Conservation (phyloP, 2,888 invertebrate genomes). For the Eumacrocentrus americanus region DNA sequence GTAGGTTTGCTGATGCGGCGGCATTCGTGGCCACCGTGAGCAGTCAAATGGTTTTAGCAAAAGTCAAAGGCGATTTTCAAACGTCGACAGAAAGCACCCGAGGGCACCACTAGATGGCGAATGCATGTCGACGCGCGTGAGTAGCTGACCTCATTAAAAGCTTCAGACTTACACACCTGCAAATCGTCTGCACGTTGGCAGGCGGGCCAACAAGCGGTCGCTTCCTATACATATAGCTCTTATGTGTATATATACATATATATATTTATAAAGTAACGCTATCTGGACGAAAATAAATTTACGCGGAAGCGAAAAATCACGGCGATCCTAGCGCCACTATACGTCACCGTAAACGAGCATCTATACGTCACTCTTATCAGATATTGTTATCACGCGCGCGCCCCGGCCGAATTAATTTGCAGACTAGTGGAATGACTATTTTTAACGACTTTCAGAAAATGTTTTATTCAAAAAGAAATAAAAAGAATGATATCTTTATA, state of each 20-base stretch:
- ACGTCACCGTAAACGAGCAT: constrained; percentile 19
- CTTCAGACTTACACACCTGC: too few species aligned
- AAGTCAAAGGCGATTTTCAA: constrained; percentile 1
- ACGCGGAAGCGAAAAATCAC: constrained; percentile 24
- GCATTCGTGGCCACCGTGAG: not conserved
- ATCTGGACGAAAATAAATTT: constrained; percentile 25
- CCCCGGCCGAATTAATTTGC: too few species aligned
- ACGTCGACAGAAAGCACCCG: not conserved
- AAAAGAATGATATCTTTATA: too few species aligned
- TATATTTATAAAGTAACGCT: not conserved
- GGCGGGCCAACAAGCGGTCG: not conserved
- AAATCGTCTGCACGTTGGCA: not conserved
- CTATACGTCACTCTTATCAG: constrained; percentile 27
- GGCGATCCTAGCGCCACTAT: constrained; percentile 7
- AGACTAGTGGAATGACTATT: too few species aligned
- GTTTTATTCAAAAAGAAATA: too few species aligned
- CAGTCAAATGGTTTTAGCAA: constrained; percentile 21
- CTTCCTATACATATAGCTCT: constrained; percentile 15
- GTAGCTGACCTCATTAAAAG: constrained; percentile 25
- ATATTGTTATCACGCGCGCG: constrained; percentile 24
- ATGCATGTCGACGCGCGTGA: constrained; percentile 19
- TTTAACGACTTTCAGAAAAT: too few species aligned
- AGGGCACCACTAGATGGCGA: not conserved
- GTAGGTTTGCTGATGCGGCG: not conserved
- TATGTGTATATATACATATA: too few species aligned